Conservation (phyloP, 92 coral and sea anemone species). For the Muricea muricata region DNA sequence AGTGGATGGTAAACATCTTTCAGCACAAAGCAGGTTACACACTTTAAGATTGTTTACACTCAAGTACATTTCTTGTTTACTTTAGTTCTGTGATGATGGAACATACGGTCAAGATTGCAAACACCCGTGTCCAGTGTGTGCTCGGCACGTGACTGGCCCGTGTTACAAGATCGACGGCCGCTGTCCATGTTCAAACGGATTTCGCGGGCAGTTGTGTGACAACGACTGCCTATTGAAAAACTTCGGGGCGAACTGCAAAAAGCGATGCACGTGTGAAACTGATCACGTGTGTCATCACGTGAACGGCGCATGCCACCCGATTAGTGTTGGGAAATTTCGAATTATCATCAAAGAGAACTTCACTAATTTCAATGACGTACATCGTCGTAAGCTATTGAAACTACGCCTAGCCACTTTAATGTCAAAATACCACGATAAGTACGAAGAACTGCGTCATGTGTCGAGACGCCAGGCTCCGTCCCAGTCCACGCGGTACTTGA, state of each 20-base stretch:
- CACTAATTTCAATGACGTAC: slow-evolving; percentile 63
- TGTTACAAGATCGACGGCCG: slow-evolving; percentile 88
- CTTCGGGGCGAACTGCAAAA: slow-evolving; percentile 68
- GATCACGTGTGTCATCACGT: slow-evolving; percentile 82
- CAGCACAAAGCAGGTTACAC: no score
- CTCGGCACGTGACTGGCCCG: slow-evolving; percentile 82
- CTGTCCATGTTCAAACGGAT: slow-evolving; percentile 90
- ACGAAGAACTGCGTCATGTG: not conserved
- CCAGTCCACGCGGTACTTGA: slow-evolving; percentile 1
- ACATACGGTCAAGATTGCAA: slow-evolving; percentile 80
- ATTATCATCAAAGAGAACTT: slow-evolving; percentile 61
- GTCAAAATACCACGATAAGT: slow-evolving; percentile 57
- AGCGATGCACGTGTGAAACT: slow-evolving; percentile 65
- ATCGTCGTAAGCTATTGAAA: slow-evolving; percentile 71
- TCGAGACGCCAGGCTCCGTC: slow-evolving; percentile 15
- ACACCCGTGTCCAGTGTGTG: slow-evolving; percentile 79
- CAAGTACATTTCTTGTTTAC: not conserved
- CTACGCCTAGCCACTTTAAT: slow-evolving; percentile 75
- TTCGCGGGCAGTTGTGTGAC: slow-evolving; percentile 82
- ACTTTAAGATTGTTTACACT: no score
- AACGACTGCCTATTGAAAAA: slow-evolving; percentile 75
- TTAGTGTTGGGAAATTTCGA: slow-evolving; percentile 66
- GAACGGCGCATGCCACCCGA: slow-evolving; percentile 73
- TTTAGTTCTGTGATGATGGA: slow-evolving; percentile 85
- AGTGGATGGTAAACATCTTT: no score